A percentile compares a stretch with the other conserved stretches of the same genome.
These are phyloP conservation scores for Meghimatium bilineatum DNA, from an alignment of 2,888 invertebrate genomes.

Conservation along the genomic window DNA sequence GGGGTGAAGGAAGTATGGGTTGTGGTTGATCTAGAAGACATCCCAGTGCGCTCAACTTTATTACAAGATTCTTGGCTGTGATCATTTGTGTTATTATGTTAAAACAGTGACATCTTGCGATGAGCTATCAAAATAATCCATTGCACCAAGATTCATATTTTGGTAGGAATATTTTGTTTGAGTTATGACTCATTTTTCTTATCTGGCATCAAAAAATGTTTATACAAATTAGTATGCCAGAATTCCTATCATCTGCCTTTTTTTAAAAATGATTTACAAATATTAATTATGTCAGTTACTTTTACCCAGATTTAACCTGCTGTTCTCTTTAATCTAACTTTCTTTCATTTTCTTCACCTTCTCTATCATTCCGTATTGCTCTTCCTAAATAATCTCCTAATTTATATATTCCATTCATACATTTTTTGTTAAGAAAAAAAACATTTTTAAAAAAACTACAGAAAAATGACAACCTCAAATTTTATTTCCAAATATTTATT, in stretches of 20 bases:
- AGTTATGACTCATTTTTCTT: neutral
- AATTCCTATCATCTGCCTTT: neutral
- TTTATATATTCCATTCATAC: neutral
- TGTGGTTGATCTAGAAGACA: no score
- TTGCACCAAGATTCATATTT: neutral
- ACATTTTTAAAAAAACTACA: neutral
- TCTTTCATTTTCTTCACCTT: no score
- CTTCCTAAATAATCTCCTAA: neutral
- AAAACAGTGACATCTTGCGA: neutral
- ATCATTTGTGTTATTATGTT: neutral
- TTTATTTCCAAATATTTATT: slow-evolving; percentile 9
- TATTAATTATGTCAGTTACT: no score
- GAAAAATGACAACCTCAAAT: neutral
- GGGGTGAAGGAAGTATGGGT: no score
- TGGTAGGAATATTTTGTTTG: neutral
- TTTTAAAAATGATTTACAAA: neutral
- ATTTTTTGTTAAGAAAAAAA: neutral
- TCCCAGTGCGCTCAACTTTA: no score
- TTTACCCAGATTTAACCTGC: no score
- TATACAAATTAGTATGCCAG: neutral
- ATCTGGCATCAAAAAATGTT: neutral
- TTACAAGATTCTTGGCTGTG: neutral
- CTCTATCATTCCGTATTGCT: no score
- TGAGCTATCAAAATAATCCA: neutral
- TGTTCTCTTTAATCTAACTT: neutral